phyloP scores from a whole-genome alignment of 2,888 invertebrate species.

The Nomada lathburiana region DNA sequence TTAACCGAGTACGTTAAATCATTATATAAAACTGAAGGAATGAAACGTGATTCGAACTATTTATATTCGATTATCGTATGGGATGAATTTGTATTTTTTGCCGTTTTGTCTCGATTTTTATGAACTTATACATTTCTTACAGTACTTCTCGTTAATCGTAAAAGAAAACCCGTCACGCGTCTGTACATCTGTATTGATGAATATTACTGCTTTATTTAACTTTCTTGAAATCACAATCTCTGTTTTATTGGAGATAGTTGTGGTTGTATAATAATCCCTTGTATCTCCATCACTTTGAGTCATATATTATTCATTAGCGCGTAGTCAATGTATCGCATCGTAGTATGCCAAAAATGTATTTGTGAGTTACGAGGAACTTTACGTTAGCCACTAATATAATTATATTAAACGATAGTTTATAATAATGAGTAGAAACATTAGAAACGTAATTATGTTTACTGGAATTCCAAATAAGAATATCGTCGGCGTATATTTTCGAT shows the following conservation, averaged over 20 bases:
- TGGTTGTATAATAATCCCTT: constrained; percentile 62
- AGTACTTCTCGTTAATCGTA: constrained; percentile 9
- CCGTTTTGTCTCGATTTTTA: background rate
- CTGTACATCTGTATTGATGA: constrained; percentile 40
- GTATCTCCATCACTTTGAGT: constrained; percentile 65
- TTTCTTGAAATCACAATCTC: constrained; percentile 52
- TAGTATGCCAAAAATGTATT: constrained; percentile 70
- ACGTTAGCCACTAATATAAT: constrained; percentile 55
- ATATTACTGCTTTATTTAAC: constrained; percentile 48
- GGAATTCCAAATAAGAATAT: constrained; percentile 61
- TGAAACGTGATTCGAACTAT: constrained; percentile 26
- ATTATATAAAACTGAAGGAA: background rate
- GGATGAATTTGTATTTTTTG: constrained; percentile 19
- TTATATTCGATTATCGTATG: constrained; percentile 28
- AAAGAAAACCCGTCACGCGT: constrained; percentile 55
- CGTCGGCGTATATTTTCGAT: constrained; percentile 78
- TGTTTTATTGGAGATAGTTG: constrained; percentile 48
- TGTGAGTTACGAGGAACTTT: constrained; percentile 48
- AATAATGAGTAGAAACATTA: constrained; percentile 61
- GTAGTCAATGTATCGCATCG: constrained; percentile 66
- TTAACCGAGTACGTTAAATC: constrained; percentile 19
- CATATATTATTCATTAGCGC: constrained; percentile 66
- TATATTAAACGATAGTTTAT: constrained; percentile 64
- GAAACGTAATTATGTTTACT: constrained; percentile 63
- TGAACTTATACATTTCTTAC: constrained; percentile 34